These are phyloP conservation scores for Alces alces DNA, from an alignment of 2,113 vertebrate species.

Conservation along the genomic window DNA sequence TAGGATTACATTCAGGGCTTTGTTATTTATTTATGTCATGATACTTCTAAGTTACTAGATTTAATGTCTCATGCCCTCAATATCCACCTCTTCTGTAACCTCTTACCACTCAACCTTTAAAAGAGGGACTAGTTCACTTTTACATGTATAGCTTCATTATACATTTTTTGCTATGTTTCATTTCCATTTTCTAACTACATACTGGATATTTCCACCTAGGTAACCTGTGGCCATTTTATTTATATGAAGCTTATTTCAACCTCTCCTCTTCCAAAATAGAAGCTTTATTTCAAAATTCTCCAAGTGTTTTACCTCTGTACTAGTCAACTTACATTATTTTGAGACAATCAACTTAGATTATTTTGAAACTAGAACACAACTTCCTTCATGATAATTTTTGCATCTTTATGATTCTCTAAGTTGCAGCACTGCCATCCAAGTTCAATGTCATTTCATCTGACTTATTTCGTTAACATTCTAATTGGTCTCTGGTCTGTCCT, in stretches of 20 bases:
- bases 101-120: not conserved
- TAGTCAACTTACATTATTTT: not conserved
- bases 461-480: conserved; percentile 26
- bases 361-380: not conserved
- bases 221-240: not conserved
- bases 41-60: not conserved
- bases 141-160: not conserved
- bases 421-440: not conserved
- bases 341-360: not conserved
- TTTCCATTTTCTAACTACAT: not conserved
- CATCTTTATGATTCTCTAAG: not conserved
- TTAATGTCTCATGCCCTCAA: not conserved
- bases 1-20: not conserved
- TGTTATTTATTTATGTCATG: not conserved
- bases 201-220: not conserved
- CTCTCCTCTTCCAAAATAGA: not conserved
- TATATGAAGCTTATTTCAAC: not conserved
- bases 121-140: accelerated
- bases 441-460: not conserved
- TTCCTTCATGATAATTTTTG: not conserved
- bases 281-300: not conserved
- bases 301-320: not conserved
- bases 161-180: not conserved
- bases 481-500: not conserved
- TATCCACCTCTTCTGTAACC: not conserved